These are phyloP conservation scores for Danaus melanippus DNA, from an alignment of 1,140 invertebrate genomes.

Conservation along the genomic window DNA sequence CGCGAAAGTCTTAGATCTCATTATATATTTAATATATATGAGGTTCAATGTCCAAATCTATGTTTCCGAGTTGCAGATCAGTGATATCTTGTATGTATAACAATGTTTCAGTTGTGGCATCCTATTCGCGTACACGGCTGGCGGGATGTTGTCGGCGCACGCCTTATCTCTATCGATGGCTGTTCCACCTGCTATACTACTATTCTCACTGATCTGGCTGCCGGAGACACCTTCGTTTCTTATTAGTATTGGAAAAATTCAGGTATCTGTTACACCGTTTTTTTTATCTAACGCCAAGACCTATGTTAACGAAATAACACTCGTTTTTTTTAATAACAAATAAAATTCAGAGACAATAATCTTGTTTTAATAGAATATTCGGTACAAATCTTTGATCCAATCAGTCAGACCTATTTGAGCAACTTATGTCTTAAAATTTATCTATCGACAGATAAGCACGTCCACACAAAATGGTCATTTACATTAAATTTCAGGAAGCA, in stretches of 20 bases:
- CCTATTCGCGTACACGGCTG: slow-evolving; percentile 53
- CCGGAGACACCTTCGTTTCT: slow-evolving; percentile 60
- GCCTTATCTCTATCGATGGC: slow-evolving; percentile 54
- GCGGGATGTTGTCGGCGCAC: slow-evolving; percentile 50
- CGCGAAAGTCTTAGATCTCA: too few relatives aligned
- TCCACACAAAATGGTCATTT: background rate
- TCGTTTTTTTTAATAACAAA: too few relatives aligned
- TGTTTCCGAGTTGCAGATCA: background rate
- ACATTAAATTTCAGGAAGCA: slow-evolving; percentile 40
- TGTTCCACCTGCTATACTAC: slow-evolving; percentile 40
- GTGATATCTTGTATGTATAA: background rate
- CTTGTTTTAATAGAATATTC: too few relatives aligned
- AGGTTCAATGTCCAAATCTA: background rate
- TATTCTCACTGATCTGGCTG: slow-evolving; percentile 55
- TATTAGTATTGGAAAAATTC: slow-evolving; percentile 54
- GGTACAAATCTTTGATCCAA: too few relatives aligned
- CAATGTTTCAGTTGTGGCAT: slow-evolving; percentile 49
- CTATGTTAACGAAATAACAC: too few relatives aligned
- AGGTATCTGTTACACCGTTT: slow-evolving; percentile 25
- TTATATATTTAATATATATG: too few relatives aligned
- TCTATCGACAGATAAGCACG: slow-evolving; percentile 1
- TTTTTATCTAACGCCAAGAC: too few relatives aligned
- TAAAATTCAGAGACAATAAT: too few relatives aligned
- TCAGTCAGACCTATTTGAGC: too few relatives aligned
- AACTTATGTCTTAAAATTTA: too few relatives aligned